Conservation (phyloP, 2,888 invertebrate genomes). For the Rhamphomyia laevipes region DNA sequence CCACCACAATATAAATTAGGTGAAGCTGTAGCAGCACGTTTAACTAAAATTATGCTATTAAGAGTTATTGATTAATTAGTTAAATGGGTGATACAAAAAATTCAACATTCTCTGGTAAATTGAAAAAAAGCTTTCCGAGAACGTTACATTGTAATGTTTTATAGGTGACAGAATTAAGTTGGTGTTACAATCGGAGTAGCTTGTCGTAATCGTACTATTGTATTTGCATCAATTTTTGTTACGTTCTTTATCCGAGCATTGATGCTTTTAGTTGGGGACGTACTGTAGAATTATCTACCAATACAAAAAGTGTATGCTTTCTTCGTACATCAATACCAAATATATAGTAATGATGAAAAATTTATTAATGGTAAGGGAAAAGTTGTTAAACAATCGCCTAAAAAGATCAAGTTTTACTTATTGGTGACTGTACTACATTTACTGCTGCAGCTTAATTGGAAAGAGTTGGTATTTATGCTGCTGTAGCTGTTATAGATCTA, state of each 20-base stretch:
- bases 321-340: constrained; percentile 91
- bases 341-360: constrained; percentile 64
- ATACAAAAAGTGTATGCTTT: constrained; percentile 89
- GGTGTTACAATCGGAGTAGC: constrained; percentile 93
- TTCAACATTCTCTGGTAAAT: constrained; percentile 91
- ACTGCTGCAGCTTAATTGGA: constrained; percentile 67
- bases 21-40: constrained; percentile 75
- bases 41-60: constrained; percentile 83
- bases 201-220: constrained; percentile 82
- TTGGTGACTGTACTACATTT: constrained; percentile 90
- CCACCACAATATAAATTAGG: constrained; percentile 74
- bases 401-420: constrained; percentile 71
- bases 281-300: constrained; percentile 91
- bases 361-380: constrained; percentile 73
- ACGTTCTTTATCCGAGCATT: constrained; percentile 91
- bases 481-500: constrained; percentile 86
- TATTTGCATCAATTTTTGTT: constrained; percentile 95
- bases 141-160: constrained; percentile 92
- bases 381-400: constrained; percentile 61
- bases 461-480: constrained; percentile 56
- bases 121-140: constrained; percentile 60
- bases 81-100: constrained; percentile 98
- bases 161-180: constrained; percentile 96
- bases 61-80: constrained; percentile 73
- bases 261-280: constrained; percentile 94